phyloP scores from a whole-genome alignment of 2,888 invertebrate genomes.

The Melolontha melolontha region DNA sequence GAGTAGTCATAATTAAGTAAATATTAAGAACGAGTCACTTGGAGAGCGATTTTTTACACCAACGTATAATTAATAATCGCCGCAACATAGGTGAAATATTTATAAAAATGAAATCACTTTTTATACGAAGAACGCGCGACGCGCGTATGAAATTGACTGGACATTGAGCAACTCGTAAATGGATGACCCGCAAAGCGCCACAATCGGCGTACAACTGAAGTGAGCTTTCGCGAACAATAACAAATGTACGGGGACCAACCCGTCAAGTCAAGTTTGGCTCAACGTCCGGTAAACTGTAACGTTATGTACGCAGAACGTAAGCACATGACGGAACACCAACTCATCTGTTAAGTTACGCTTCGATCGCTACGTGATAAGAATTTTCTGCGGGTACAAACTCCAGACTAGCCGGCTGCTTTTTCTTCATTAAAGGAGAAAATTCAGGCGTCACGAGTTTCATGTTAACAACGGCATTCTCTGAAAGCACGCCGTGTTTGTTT shows the following conservation, averaged over 20 bases:
- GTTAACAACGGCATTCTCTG: neutral
- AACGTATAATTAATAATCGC: neutral
- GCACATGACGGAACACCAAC: constrained; percentile 11
- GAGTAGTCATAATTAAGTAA: too few species aligned
- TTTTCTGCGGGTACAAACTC: constrained; percentile 21
- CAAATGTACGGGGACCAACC: constrained; percentile 21
- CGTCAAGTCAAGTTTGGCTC: constrained; percentile 21
- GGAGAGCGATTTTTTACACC: neutral
- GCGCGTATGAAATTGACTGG: constrained; percentile 8
- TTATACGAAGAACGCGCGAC: neutral
- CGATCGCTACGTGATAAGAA: constrained; percentile 24
- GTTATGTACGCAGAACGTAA: constrained; percentile 17
- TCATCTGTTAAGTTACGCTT: constrained; percentile 17
- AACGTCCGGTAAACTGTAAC: constrained; percentile 34
- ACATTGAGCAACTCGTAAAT: constrained; percentile 16
- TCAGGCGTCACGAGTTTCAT: constrained; percentile 17
- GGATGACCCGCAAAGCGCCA: constrained; percentile 28
- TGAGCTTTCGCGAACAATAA: constrained; percentile 34
- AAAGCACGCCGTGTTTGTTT: too few species aligned
- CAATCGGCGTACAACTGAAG: constrained; percentile 35
- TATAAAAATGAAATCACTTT: constrained; percentile 22
- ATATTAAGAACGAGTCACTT: too few species aligned
- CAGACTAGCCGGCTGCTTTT: constrained; percentile 32
- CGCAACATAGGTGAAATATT: neutral
- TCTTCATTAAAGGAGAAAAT: constrained; percentile 24